Conservation (phyloP, 2,888 invertebrate species). For the Sinotaia quadrata region DNA sequence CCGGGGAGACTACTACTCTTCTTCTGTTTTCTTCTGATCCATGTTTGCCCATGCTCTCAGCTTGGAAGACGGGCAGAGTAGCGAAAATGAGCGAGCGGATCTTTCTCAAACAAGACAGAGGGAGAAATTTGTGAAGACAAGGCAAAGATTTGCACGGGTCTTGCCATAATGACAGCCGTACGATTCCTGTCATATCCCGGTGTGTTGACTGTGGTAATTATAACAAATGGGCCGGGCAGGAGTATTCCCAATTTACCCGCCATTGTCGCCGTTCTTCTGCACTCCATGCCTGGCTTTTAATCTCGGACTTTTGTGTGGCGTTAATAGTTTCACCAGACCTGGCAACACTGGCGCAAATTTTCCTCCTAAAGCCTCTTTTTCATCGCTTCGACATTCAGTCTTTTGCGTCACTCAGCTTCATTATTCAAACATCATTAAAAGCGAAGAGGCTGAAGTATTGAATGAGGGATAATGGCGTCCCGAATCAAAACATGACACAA, state of each 20-base stretch:
- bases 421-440: constrained; percentile 33
- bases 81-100: constrained; percentile 32
- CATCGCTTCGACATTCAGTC: constrained; percentile 23
- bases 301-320: constrained; percentile 26
- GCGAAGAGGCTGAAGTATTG: constrained; percentile 22
- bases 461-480: constrained; percentile 25
- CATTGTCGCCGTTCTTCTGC: constrained; percentile 16
- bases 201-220: constrained; percentile 39
- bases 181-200: constrained; percentile 38
- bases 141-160: constrained; percentile 29
- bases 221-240: constrained; percentile 35
- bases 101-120: constrained; percentile 38
- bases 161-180: constrained; percentile 28
- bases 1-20: background rate
- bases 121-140: constrained; percentile 35
- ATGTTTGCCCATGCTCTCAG: constrained; percentile 23
- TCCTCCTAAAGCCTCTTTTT: constrained; percentile 26
- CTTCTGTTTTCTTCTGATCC: constrained; percentile 1
- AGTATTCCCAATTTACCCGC: constrained; percentile 35
- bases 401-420: constrained; percentile 31
- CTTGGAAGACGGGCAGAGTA: constrained; percentile 17
- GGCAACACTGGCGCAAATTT: constrained; percentile 4
- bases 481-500: constrained; percentile 30
- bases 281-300: constrained; percentile 21
- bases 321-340: constrained; percentile 19